Percentiles rank a stretch among this genome's conserved stretches.
Conservation (phyloP, 2,113 vertebrate genomes). For the Nematolebias whitei region DNA sequence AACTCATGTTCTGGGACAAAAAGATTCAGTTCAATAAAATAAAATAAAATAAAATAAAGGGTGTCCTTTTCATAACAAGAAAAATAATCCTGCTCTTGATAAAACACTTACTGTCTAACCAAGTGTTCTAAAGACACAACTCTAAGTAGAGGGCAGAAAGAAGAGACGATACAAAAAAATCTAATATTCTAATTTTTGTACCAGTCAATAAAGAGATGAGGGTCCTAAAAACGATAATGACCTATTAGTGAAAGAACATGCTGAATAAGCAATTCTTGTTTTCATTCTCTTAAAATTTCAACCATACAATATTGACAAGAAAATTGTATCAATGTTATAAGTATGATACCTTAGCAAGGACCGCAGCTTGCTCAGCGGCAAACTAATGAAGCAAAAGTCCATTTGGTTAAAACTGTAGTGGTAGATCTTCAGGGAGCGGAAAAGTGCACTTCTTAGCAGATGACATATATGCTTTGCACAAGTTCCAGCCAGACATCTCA, state of each 20-base stretch:
- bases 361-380: constrained; percentile 68
- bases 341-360: constrained; percentile 67
- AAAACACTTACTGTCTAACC: constrained; percentile 19
- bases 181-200: constrained; percentile 55
- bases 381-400: constrained; percentile 78
- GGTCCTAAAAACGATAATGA: constrained; percentile 50
- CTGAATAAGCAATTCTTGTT: constrained; percentile 68
- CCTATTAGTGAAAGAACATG: constrained; percentile 64
- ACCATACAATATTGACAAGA: constrained; percentile 64
- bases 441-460: constrained; percentile 86
- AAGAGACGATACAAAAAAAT: constrained; percentile 57
- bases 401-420: constrained; percentile 81
- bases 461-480: constrained; percentile 83
- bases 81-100: constrained; percentile 33
- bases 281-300: constrained; percentile 58
- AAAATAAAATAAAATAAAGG: constrained; percentile 57
- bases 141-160: constrained; percentile 43
- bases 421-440: constrained; percentile 80
- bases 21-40: constrained; percentile 65
- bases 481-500: constrained; percentile 85
- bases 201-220: constrained; percentile 50
- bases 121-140: constrained; percentile 26
- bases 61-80: constrained; percentile 50
- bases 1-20: constrained; percentile 57
- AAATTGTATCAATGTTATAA: constrained; percentile 72